Conservation (phyloP, 2,113 vertebrate genomes). For the Seriola rivoliana region DNA sequence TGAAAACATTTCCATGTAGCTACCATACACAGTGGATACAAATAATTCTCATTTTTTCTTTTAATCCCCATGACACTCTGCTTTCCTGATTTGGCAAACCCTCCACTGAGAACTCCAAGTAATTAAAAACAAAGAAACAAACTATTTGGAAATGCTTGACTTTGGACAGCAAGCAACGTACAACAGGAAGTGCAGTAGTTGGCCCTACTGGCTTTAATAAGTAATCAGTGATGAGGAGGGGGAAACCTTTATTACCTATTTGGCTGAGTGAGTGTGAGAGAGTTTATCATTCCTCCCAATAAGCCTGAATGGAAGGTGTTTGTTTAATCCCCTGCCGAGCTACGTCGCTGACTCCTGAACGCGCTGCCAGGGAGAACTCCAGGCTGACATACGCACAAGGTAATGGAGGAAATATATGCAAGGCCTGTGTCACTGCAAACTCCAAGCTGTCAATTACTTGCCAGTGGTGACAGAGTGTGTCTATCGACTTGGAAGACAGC, state of each 20-base stretch:
- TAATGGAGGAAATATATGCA: conserved; percentile 80
- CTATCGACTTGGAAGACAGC: conserved; percentile 76
- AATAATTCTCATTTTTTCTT: conserved; percentile 13
- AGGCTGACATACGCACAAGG: conserved; percentile 62
- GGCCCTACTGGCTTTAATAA: conserved; percentile 43
- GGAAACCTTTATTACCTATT: conserved; percentile 56
- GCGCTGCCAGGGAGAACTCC: conserved; percentile 57
- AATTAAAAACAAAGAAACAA: conserved; percentile 41
- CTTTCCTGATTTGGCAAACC: conserved; percentile 21
- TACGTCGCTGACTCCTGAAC: conserved; percentile 57
- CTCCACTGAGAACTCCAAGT: conserved; percentile 19
- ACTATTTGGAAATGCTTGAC: conserved; percentile 43
- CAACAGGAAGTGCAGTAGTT: not conserved
- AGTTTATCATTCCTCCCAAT: conserved; percentile 64
- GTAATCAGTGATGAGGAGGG: conserved; percentile 45
- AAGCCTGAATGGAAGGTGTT: conserved; percentile 65
- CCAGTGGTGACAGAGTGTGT: conserved; percentile 77
- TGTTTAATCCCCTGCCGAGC: conserved; percentile 70
- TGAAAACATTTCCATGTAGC: not conserved
- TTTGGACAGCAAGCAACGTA: conserved; percentile 13
- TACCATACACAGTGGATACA: conserved; percentile 14
- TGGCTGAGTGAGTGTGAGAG: conserved; percentile 54
- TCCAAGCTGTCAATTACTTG: conserved; percentile 81
- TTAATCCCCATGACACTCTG: conserved; percentile 14
- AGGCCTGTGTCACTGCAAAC: conserved; percentile 78